These are phyloP conservation scores for Procapra przewalskii DNA, from an alignment of 2,113 vertebrate species.

Conservation along the genomic window DNA sequence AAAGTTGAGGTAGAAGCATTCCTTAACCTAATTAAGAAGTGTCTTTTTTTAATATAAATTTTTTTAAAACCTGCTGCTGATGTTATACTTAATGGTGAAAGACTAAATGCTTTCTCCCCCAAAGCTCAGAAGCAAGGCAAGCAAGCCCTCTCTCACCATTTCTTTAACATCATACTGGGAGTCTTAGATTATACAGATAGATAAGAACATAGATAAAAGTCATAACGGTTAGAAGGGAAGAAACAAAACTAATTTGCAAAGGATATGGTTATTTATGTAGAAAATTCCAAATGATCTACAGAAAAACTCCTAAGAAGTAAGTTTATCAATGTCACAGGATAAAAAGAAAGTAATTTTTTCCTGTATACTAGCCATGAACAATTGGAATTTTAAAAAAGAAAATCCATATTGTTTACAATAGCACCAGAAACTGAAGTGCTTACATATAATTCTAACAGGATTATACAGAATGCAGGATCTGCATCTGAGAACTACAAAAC, in stretches of 20 bases:
- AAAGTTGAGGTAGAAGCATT: background rate
- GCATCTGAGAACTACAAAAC: background rate
- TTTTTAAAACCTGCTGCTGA: background rate
- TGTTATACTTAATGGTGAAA: background rate
- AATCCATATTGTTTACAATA: background rate
- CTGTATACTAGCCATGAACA: background rate
- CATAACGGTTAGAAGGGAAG: background rate
- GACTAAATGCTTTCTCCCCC: background rate
- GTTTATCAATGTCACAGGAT: background rate
- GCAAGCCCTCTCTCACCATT: background rate
- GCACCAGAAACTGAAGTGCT: background rate
- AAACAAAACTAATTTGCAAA: background rate
- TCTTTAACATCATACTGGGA: background rate
- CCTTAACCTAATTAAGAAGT: background rate
- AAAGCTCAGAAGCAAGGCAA: background rate
- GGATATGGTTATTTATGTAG: background rate
- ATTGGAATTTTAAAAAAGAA: background rate
- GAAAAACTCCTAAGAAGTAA: background rate
- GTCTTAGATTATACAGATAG: background rate
- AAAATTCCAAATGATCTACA: background rate
- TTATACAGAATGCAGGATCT: background rate
- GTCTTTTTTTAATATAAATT: background rate
- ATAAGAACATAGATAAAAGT: background rate
- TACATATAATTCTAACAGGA: background rate
- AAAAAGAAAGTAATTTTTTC: background rate